phyloP scores from a whole-genome alignment of 2,113 vertebrate species.

The Oxyruncus cristatus region DNA sequence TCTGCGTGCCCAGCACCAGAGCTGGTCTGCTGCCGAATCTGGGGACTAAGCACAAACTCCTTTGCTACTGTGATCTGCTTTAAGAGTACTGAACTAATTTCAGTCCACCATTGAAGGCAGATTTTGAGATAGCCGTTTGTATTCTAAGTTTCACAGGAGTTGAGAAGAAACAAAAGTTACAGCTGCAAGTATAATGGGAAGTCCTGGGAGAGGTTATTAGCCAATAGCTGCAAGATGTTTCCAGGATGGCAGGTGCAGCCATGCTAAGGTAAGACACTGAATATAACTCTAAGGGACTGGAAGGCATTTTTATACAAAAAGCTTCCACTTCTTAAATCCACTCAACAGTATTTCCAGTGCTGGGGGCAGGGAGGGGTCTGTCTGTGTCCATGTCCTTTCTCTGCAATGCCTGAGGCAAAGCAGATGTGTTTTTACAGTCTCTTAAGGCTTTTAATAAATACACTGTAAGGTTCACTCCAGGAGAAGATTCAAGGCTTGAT shows the following conservation, averaged over 20 bases:
- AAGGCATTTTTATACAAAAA: background rate
- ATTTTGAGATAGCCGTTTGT: background rate
- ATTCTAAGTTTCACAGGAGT: background rate
- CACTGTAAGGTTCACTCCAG: background rate
- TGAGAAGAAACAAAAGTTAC: background rate
- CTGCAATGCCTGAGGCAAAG: background rate
- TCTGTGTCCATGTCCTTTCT: background rate
- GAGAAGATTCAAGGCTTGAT: background rate
- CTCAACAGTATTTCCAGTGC: background rate
- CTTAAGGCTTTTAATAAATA: background rate
- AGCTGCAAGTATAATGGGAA: background rate
- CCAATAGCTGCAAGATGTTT: background rate
- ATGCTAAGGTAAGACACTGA: background rate
- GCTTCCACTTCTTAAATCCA: background rate
- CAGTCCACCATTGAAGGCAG: background rate
- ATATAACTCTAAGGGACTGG: background rate
- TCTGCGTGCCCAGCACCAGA: background rate
- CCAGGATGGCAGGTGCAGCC: background rate
- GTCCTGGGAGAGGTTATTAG: background rate
- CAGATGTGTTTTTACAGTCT: background rate
- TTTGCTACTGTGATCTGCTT: background rate
- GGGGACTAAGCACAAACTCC: background rate
- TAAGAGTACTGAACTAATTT: background rate
- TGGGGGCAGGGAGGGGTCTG: rapidly evolving
- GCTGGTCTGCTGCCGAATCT: background rate